Base-by-base conservation (phyloP, 2,888 invertebrate species). In the Temnothorax ravouxi region DNA sequence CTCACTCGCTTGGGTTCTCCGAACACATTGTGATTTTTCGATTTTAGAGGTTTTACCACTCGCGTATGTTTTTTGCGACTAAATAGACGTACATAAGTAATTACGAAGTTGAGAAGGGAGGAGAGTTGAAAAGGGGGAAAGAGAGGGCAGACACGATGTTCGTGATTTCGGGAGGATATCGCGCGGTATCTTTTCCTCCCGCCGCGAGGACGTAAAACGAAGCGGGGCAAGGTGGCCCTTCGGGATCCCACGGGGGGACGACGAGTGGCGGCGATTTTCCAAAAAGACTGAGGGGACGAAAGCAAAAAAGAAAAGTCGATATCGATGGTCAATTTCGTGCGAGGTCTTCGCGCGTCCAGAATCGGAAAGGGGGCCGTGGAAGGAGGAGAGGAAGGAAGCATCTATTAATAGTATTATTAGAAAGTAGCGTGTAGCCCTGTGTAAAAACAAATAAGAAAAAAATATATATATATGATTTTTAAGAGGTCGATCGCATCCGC, bases 341-440 rank as follows among this genome's bases (percentile, higher is more conserved):
- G 71, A 66, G 44, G 44, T 52, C 74, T 15, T 61, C 66, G 72
- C 71, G 64, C 64, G 79, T 76, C 52, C 69, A 56, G 74, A 66
- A 66, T 61, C 21, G 21, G 64, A 71, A 62, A 62, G 62, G n/a
- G 54, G 80, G 62, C 67, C 71, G 75, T 21, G 15, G 59, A 54
- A 61, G 34, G 62, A 66, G 41, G 38, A 52, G 59, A 25, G 44
- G 75, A 86, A 87, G 89, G 89, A 89, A 91, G 89, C 93, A 92
- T 93, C 92, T 94, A 94, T 91, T 91, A 89, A 94, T 94, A 94
- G 94, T 94, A 94, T 94, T 94, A 94, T 91, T 94, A 94, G 94
- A 91, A 91, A 92, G 92, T 94, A 94, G 94, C 92, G 91, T 89
- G 92, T 94, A 94, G 94, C 91, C 34, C 90, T 94, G 94, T 94